Conservation (phyloP, 2,797 vertebrate species). For the Danio jaintianensis region DNA sequence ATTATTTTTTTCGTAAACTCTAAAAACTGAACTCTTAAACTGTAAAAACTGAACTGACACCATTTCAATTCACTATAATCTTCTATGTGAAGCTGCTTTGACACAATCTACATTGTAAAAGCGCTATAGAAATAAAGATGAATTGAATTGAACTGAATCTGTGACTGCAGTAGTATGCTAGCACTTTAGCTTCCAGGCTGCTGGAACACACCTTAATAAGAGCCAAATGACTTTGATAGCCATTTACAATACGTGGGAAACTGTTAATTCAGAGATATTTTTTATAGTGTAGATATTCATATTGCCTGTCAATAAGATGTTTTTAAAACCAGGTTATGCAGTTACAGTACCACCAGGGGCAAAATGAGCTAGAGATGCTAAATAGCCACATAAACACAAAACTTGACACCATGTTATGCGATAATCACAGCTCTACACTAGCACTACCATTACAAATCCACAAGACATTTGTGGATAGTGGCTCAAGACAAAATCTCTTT, state of each 20-base stretch:
- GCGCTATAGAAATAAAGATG: no score
- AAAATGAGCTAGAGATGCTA: not conserved
- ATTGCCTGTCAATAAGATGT: no score
- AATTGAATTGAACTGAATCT: no score
- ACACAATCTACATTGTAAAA: no score
- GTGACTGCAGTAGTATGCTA: not conserved
- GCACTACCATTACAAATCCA: not conserved
- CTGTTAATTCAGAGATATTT: not conserved
- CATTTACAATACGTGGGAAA: slow-evolving; percentile 22
- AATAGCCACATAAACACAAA: not conserved
- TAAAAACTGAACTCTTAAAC: no score
- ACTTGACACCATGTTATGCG: not conserved
- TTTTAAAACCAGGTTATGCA: not conserved
- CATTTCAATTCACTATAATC: no score
- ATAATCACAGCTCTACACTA: not conserved
- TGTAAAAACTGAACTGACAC: no score
- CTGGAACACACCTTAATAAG: slow-evolving; percentile 25
- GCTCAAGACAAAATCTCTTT: not conserved
- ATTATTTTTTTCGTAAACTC: no score
- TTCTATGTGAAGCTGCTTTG: no score
- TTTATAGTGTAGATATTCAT: no score
- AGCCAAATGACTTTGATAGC: slow-evolving; percentile 2
- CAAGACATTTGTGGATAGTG: not conserved
- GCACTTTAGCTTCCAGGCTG: slow-evolving; percentile 24
- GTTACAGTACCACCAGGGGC: not conserved